These are phyloP conservation scores for Xenopus petersii DNA, from an alignment of 2,797 vertebrate genomes.

Conservation along the genomic window DNA sequence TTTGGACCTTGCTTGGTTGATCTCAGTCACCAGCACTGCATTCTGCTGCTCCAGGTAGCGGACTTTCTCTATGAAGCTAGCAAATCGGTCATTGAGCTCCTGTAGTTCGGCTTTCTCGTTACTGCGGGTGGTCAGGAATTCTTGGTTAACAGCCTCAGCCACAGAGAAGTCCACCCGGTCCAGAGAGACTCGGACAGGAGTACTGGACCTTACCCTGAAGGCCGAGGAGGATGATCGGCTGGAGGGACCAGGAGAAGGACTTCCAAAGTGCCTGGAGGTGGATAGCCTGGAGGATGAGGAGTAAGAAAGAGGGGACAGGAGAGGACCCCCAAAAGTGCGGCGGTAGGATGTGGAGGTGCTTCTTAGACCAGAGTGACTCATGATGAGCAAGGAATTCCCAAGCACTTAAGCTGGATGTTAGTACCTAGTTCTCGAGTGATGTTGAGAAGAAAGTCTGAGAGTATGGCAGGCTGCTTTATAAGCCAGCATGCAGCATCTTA, in stretches of 20 bases:
- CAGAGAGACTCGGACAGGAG: conserved; percentile 62
- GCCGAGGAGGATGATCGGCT: conserved; percentile 59
- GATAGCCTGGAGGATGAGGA: conserved; percentile 63
- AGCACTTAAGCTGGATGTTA: conserved; percentile 1
- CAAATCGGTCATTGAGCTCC: conserved; percentile 92
- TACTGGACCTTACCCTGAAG: conserved; percentile 63
- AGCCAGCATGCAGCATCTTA: conserved; percentile 54
- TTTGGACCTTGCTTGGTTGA: conserved; percentile 80
- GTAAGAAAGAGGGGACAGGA: conserved; percentile 71
- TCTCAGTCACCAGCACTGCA: conserved; percentile 74
- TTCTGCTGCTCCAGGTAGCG: conserved; percentile 92
- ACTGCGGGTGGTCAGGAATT: conserved; percentile 85
- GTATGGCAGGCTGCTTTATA: conserved; percentile 67
- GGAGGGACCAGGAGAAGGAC: conserved; percentile 51
- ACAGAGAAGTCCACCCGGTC: conserved; percentile 70
- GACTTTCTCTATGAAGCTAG: conserved; percentile 92
- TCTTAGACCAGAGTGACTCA: conserved; percentile 64
- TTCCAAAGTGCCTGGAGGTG: conserved; percentile 51
- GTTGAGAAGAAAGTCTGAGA: conserved; percentile 22
- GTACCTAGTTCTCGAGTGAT: conserved; percentile 4
- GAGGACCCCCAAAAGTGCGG: conserved; percentile 74
- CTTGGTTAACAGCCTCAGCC: conserved; percentile 84
- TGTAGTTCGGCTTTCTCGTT: conserved; percentile 91
- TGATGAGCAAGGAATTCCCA: conserved; percentile 46
- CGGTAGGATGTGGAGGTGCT: conserved; percentile 75